Base-by-base conservation (phyloP, 2,888 invertebrate genomes). In the Drosophila cyrtoloma region DNA sequence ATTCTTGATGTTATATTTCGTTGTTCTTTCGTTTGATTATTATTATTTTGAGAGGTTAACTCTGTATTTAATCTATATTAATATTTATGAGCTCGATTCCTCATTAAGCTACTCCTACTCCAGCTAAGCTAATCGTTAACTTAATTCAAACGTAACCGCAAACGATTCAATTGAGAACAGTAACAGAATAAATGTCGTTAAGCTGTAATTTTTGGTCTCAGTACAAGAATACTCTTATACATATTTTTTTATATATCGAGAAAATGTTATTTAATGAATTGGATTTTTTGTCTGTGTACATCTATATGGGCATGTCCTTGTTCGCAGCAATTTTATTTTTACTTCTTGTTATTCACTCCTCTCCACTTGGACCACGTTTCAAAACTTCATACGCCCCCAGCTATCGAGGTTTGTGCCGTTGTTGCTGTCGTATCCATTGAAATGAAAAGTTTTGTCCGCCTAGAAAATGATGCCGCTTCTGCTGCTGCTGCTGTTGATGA, bases 371-470 rank as follows among this genome's bases (percentile, higher is more conserved):
- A 59, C 58, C 75, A 82, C 71, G 70, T 79, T 79, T 68, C 51
- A 64, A 71, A 75, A 67, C 82, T 71, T 63, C 68, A 69, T 73
- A 77, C 68, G 68, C 64, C 72, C 57, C 61, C 61, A 59, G 62
- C 63, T 51, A 55, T 59, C 30, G 10, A 22, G 26, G 42, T 19
- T 50, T 47, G 30, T 50, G 35, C n/a, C 22, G 69, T 35, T 63
- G 65, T 47, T 37, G 51, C 53, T 63, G 63, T 62, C 32, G 57
- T n/a, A 62, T 69, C 65, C 66, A 74, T 84, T 79, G 71, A 87
- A 84, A 82, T 79, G 74, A 82, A 85, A 74, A 86, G 71, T 73
- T 67, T 67, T 74, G 58, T 57, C 62, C 22, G 68, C n/a, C 66
- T 67, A 68, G 81, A 68, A 79, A 79, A 77, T 65, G 62, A 37